phyloP scores from a whole-genome alignment of 1,140 invertebrate species.

The Drosophila ficusphila region DNA sequence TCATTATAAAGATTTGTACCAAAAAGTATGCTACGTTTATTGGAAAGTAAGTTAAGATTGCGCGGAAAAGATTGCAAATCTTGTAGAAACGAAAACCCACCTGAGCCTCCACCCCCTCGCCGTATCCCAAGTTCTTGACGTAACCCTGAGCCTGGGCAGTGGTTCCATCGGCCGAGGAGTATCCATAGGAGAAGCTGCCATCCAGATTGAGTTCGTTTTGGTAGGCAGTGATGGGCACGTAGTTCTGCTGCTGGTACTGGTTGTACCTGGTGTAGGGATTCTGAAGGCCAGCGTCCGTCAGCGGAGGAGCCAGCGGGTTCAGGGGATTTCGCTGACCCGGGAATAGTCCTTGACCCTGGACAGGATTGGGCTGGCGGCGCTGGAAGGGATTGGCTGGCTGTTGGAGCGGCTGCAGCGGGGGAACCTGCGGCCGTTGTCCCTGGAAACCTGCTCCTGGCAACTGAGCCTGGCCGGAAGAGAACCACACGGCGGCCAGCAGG shows the following conservation, averaged over 20 bases:
- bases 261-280: constrained; percentile 63
- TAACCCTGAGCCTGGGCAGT: constrained; percentile 86
- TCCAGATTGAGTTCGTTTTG: constrained; percentile 87
- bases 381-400: constrained; percentile 54
- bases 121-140: constrained; percentile 85
- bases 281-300: constrained; percentile 29
- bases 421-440: constrained; percentile 43
- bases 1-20: background rate
- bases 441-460: constrained; percentile 63
- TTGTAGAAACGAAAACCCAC: constrained; percentile 1
- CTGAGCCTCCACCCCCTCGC: constrained; percentile 85
- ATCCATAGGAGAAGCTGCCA: constrained; percentile 85
- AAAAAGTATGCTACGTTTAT: background rate
- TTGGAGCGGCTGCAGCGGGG: constrained; percentile 42
- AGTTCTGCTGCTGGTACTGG: constrained; percentile 70
- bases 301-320: constrained; percentile 42
- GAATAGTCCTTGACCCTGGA: constrained; percentile 64
- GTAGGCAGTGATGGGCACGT: constrained; percentile 86
- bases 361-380: constrained; percentile 52
- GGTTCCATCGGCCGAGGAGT: constrained; percentile 87
- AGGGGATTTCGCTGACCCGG: constrained; percentile 48
- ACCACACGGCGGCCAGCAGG: constrained; percentile 29
- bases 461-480: constrained; percentile 41
- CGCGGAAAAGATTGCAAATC: background rate
- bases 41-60: background rate